Evolutionary conservation across 2,113 vertebrate species (phyloP), one percentile per base, ranked within the genome.

Genomic region (Rattus rattus): DNA sequence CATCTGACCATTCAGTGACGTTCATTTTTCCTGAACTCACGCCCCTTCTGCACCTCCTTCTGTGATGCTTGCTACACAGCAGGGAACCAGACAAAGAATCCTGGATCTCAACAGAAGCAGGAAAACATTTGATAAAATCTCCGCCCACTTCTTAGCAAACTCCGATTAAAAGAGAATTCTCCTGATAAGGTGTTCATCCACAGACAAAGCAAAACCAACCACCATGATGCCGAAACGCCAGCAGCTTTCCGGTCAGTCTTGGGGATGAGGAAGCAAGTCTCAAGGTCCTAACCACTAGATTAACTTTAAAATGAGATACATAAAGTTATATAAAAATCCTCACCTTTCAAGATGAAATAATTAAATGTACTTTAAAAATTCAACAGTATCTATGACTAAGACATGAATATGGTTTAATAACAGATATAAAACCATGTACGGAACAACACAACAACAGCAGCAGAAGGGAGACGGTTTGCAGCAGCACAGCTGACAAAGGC

Each of bases 291-390:
- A 7, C 56, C 54, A 76, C 20, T 89, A 59, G 13, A 75, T 84
- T 80, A 84, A 95, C 30, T 56, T 70, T 75, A 80, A 72, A 76
- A 70, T 70, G 4, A 80, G 24, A 84, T 33, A 47, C n/a, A 63
- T 59, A 70, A 91, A 95, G 65, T 36, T 81, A 26, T 28, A 80
- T 65, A 49, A n/a, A 70, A 91, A 88, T 54, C 24, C 59, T 3
- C 65, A 39, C 28, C 16, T 56, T 24, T 93, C 84, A 63, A 80
- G 36, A 94, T 89, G 20, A 96, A 92, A 91, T 77, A 67, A 79
- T 59, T 89, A 89, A 77, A 72, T 14, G 6, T 75, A 33, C 47
- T 54, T 92, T 12, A 73, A 92, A 92, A 92, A 24, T 92, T 77
- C 30, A 86, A 76, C 22, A 89, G 9, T 59, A 43, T 83, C 43